Conservation (phyloP, 1,140 invertebrate species). For the Aricia agestis region DNA sequence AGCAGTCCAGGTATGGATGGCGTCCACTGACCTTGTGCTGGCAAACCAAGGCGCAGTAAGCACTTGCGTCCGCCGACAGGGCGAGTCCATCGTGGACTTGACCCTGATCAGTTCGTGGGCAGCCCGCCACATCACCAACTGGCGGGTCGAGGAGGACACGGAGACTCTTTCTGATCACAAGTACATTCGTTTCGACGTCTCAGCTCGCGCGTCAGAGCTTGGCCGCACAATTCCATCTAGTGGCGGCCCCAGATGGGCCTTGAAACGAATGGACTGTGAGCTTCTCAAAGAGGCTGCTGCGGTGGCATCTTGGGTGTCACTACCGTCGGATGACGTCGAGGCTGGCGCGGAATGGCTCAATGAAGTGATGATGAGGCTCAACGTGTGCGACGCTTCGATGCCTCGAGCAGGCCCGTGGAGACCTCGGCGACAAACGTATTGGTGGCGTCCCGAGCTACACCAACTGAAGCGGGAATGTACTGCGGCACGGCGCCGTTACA, state of each 20-base stretch:
- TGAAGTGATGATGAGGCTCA: neutral
- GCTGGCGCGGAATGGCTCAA: constrained; percentile 34
- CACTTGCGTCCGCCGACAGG: neutral
- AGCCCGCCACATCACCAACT: neutral
- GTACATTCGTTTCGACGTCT: neutral
- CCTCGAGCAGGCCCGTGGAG: neutral
- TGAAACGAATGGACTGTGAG: constrained; percentile 18
- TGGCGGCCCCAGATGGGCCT: constrained; percentile 20
- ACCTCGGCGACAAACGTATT: neutral
- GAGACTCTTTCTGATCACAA: neutral
- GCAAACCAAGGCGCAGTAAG: neutral
- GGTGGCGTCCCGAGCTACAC: constrained; percentile 9
- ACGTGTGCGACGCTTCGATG: neutral
- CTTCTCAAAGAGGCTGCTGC: constrained; percentile 19
- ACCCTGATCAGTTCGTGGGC: too few relatives aligned
- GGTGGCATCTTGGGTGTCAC: constrained; percentile 9
- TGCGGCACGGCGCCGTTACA: neutral
- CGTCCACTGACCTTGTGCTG: neutral
- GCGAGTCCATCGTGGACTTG: neutral
- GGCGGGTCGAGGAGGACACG: neutral
- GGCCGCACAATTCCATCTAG: neutral
- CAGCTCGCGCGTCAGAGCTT: neutral
- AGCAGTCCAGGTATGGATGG: neutral
- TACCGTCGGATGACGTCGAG: constrained; percentile 42
- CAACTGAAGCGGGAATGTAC: neutral